Evolutionary conservation across 2,888 invertebrate species (phyloP), one percentile per base, ranked within the genome.

Genomic region (Eustalomyia histrio): DNA sequence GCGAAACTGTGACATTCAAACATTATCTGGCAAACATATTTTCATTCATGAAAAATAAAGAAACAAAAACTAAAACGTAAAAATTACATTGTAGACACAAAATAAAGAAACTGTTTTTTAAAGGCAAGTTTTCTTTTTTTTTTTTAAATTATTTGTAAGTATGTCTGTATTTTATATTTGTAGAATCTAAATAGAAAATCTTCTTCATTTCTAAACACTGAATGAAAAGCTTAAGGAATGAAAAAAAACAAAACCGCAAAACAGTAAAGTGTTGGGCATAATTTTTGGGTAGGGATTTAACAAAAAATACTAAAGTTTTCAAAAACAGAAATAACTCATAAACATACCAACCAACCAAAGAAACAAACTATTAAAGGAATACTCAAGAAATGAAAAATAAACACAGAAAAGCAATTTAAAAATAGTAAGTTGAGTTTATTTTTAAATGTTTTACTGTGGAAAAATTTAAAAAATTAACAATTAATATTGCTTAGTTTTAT

Each of bases 271-370:
- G n/a, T n/a, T n/a, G 55, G 67, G 67, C 67, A 67, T 67, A 67
- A 57, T 67, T 55, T 43, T 57, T 47, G 43, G n/a, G 47, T 64
- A 29, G 7, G 29, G 29, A 29, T 7, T 29, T 29, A 29, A 29
- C 29, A 74, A 50, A 64, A n/a, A 63, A n/a, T 50, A 64, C 29
- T 21, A 50, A 39, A 67, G 10, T 50, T 72, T 72, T 80, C 76
- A 73, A 68, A 80, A 80, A 73, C 80, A 80, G 67, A 68, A 72
- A 76, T 65, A 76, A 63, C 33, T 64, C 58, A 64, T 76, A 76
- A 73, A 73, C 58, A 72, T 52, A 61, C 55, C 52, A 52, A 64
- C 50, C n/a, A 47, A 61, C 55, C 52, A 52, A 64, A 39, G n/a
- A 47, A 14, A 14, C n/a, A 14, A 47, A 47, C 43, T 47, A 47